Conservation (phyloP, 2,797 vertebrate species). For the Synanceia verrucosa region DNA sequence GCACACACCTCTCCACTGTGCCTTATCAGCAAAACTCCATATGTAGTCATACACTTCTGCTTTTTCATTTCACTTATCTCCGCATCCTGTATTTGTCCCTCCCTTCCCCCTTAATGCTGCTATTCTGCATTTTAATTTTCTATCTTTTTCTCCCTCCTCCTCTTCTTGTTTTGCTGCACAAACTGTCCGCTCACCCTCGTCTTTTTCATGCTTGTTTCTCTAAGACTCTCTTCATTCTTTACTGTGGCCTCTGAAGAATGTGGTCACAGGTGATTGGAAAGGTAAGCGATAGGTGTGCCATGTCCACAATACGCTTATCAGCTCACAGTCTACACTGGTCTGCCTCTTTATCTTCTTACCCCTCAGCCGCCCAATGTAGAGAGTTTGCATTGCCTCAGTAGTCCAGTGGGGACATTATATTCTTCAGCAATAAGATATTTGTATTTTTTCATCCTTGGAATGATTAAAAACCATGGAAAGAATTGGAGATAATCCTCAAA, state of each 20-base stretch:
- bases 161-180: constrained; percentile 40
- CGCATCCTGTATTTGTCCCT: constrained; percentile 11
- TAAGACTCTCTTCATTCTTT: constrained; percentile 80
- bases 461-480: neutral
- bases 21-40: constrained; percentile 22
- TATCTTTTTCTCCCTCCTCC: constrained; percentile 29
- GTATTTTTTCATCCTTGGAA: neutral
- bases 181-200: constrained; percentile 48
- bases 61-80: constrained; percentile 50
- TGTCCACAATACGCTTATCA: constrained; percentile 25
- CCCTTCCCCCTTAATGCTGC: neutral
- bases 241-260: constrained; percentile 80
- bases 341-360: constrained; percentile 7
- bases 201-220: constrained; percentile 66
- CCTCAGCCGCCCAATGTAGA: neutral
- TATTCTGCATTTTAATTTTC: constrained; percentile 41
- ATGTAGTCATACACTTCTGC: constrained; percentile 49
- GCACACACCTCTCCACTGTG: neutral
- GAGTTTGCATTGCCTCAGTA: constrained; percentile 13
- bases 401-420: neutral
- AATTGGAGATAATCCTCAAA: neutral
- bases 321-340: constrained; percentile 21
- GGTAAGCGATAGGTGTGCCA: constrained; percentile 75
- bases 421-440: neutral
- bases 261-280: constrained; percentile 73